Base-by-base conservation (phyloP, 2,888 invertebrate genomes). In the Iphiclides podalirius region DNA sequence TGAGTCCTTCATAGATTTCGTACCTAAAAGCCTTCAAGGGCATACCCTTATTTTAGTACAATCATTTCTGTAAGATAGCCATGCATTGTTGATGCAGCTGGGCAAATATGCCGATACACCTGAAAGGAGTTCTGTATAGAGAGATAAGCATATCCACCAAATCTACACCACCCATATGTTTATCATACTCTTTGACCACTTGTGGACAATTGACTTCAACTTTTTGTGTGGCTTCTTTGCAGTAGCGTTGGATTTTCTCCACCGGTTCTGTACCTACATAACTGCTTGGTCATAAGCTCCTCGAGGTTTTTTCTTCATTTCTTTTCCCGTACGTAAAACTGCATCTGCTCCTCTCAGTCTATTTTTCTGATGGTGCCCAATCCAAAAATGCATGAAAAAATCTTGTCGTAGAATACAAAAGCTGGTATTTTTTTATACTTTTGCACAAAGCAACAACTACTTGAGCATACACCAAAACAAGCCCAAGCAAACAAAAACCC, bases 351-450 rank as follows among this genome's bases (percentile, higher is more conserved):
- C 63, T 57, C 61, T 50, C 6, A 59, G 20, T n/a, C 59, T 49
- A 42, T 66, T 66, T 47, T 54, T 38, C 59, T 40, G 11, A 64
- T 62, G 2, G 63, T 64, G 1, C 60, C 59, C 1, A 63, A 23
- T 11, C 41, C 54, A 54, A 64, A 63, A 12, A 65, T 59, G 7
- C 60, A 23, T 53, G 39, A 36, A 61, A 61, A 47, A 64, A 61
- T n/a, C 33, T 59, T 60, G 28, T 54, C 53, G 49, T 44, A 52
- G 26, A 35, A 55, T n/a, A 55, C 14, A 46, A 48, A 43, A 26
- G 55, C 48, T 37, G 52, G 48, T 36, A 23, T 52, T 26, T 34
- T 37, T 42, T 42, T 28, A 47, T 47, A 28, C 41, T 47, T 47
- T 42, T 34, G 36, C 47, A 47, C 40, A 47, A 47, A 36, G 36